Evolutionary conservation across 2,113 vertebrate genomes (phyloP).

Genomic region (Oriolus oriolus): DNA sequence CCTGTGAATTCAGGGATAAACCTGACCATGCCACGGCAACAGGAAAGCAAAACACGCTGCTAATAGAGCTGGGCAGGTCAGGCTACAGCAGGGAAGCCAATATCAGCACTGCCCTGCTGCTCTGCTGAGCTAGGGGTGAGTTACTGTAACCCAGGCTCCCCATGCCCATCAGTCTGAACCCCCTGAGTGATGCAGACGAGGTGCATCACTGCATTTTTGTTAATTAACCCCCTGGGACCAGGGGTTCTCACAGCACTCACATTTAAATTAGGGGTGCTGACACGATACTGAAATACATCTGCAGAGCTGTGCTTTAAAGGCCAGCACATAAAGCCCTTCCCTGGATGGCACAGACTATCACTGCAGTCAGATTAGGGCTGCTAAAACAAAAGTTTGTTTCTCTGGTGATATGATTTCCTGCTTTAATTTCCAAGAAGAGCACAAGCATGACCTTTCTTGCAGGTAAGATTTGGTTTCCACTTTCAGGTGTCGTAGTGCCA

Average conservation of each 20-base stretch:
- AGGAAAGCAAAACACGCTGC: background rate
- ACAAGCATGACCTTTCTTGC: background rate
- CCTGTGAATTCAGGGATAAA: background rate
- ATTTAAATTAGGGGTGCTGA: background rate
- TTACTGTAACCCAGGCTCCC: background rate
- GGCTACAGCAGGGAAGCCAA: background rate
- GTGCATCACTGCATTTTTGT: background rate
- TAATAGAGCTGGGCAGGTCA: background rate
- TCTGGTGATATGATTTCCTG: background rate
- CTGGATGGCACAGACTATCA: background rate
- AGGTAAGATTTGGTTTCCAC: background rate
- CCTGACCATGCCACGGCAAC: accelerated
- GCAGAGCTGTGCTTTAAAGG: background rate
- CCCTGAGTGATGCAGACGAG: background rate
- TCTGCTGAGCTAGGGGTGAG: background rate
- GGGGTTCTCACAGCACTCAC: background rate
- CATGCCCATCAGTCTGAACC: background rate
- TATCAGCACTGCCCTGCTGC: background rate
- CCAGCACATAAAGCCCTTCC: background rate
- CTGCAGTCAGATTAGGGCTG: background rate
- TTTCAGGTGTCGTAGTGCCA: background rate
- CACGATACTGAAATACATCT: background rate
- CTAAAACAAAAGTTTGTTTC: background rate
- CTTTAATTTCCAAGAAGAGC: background rate
- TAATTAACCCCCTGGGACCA: background rate